phyloP scores from a whole-genome alignment of 2,113 vertebrate species.

The Edolisoma coerulescens region DNA sequence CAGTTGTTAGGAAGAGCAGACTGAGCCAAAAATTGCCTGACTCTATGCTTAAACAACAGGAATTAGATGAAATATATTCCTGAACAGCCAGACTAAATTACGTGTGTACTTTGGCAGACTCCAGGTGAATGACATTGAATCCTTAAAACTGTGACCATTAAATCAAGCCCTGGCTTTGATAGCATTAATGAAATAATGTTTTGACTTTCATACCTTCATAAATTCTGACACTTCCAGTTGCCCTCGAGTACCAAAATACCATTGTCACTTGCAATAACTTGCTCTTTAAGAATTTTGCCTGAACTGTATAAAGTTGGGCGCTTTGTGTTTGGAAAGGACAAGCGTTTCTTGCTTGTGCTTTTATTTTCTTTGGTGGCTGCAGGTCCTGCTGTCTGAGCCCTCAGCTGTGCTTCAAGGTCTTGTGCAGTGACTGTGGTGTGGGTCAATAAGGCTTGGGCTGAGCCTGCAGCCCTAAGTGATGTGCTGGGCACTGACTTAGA shows the following conservation, averaged over 20 bases:
- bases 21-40: neutral
- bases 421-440: neutral
- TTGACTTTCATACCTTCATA: neutral
- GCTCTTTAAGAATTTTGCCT: neutral
- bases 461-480: neutral
- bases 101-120: constrained; percentile 4
- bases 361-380: neutral
- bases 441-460: constrained; percentile 20
- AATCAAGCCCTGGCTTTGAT: neutral
- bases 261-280: neutral
- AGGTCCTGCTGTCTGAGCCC: neutral
- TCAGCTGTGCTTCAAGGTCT: neutral
- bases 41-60: neutral
- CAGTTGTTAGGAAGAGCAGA: neutral
- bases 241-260: neutral
- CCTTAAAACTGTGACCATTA: constrained; percentile 22
- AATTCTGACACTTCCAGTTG: constrained; percentile 2
- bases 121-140: constrained; percentile 21
- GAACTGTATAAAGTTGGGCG: rapidly evolving
- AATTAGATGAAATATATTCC: constrained; percentile 17
- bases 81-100: constrained; percentile 48
- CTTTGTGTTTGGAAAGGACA: neutral
- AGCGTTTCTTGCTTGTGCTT: neutral
- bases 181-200: constrained; percentile 24
- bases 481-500: neutral